These are phyloP conservation scores for Anoplopoma fimbria DNA, from an alignment of 2,113 vertebrate genomes.

Conservation along the genomic window DNA sequence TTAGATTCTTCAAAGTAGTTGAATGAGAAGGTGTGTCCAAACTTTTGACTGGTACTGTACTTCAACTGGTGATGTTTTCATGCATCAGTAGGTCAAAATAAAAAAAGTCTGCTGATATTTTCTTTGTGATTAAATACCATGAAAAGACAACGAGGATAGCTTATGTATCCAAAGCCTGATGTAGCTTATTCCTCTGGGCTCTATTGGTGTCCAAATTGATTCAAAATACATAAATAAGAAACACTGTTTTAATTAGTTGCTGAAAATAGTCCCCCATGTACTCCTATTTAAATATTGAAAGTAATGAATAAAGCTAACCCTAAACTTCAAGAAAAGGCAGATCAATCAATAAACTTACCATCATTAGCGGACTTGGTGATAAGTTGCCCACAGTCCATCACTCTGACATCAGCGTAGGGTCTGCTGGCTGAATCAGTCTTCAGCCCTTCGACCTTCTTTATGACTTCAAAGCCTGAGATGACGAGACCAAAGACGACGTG, in stretches of 20 bases:
- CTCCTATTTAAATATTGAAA: background rate
- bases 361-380: conserved; percentile 91
- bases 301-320: background rate
- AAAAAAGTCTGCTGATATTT: background rate
- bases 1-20: too few species aligned
- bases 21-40: too few species aligned
- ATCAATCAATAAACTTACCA: conserved; percentile 78
- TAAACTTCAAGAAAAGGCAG: background rate
- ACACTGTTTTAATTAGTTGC: background rate
- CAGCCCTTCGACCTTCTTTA: conserved; percentile 96
- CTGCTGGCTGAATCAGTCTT: conserved; percentile 96
- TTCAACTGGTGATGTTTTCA: too few species aligned
- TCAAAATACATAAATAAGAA: background rate
- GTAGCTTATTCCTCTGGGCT: background rate
- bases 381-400: conserved; percentile 96
- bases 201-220: background rate
- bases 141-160: too few species aligned
- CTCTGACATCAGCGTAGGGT: conserved; percentile 95
- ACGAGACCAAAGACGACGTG: conserved; percentile 98
- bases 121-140: too few species aligned
- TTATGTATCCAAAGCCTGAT: background rate
- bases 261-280: background rate
- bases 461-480: conserved; percentile 97
- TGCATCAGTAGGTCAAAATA: background rate
- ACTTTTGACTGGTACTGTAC: too few species aligned